A percentile compares a stretch with the other conserved stretches of the same genome.
These are phyloP conservation scores for Serripes groenlandicus DNA, from an alignment of 2,888 invertebrate species.

Conservation along the genomic window DNA sequence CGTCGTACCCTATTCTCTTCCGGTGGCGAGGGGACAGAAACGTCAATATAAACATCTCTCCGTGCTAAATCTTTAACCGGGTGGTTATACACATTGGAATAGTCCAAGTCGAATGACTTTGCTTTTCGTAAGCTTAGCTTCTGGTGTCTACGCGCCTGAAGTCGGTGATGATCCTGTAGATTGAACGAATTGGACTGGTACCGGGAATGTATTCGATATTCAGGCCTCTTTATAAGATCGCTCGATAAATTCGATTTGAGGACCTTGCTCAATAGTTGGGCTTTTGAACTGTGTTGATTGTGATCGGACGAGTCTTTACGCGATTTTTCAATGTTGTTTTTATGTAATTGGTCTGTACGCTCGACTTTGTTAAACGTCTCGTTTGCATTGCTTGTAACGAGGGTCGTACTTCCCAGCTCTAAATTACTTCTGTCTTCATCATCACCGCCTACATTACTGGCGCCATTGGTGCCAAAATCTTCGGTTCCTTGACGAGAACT, in stretches of 20 bases:
- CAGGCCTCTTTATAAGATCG: conserved; percentile 12
- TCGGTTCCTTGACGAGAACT: too few relatives aligned
- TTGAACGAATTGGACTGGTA: conserved; percentile 6
- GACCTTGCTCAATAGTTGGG: conserved; percentile 1
- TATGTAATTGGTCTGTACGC: too few relatives aligned
- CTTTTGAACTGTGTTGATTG: too few relatives aligned
- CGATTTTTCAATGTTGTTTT: too few relatives aligned
- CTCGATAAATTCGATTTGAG: conserved; percentile 19
- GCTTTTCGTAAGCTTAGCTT: background rate
- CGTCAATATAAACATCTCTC: background rate
- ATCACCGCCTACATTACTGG: too few relatives aligned
- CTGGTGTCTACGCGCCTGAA: background rate
- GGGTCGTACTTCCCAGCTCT: too few relatives aligned
- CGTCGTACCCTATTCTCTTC: background rate
- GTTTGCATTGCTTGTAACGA: too few relatives aligned
- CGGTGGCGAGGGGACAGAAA: background rate
- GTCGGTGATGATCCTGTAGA: background rate
- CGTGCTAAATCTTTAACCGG: background rate
- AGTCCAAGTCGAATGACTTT: background rate
- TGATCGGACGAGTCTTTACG: background rate
- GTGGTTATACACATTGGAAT: background rate
- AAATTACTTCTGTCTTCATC: too few relatives aligned
- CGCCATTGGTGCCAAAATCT: too few relatives aligned
- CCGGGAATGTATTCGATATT: conserved; percentile 13
- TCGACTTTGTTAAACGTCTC: too few relatives aligned